Conservation (phyloP, 2,113 vertebrate genomes). For the Melanotaenia duboulayi region DNA sequence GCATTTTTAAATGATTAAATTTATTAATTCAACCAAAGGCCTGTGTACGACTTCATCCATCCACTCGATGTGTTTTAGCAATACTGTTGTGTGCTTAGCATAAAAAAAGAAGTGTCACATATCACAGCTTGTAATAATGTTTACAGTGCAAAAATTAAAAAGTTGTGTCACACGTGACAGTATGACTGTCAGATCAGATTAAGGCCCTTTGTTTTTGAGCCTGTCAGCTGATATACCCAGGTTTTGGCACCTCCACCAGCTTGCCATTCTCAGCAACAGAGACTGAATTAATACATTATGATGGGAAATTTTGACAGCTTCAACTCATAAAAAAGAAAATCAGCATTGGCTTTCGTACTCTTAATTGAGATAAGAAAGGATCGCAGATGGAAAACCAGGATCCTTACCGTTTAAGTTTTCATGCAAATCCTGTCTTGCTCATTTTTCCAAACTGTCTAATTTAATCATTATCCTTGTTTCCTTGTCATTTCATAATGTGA, state of each 20-base stretch:
- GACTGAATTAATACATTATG: slow-evolving; percentile 24
- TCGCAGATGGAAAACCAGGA: neutral
- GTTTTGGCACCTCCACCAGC: slow-evolving; percentile 16
- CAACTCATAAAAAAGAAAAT: neutral
- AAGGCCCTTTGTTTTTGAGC: slow-evolving; percentile 31
- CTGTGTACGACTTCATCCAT: slow-evolving; percentile 32
- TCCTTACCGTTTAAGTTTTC: too few relatives aligned
- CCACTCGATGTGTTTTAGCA: slow-evolving; percentile 25
- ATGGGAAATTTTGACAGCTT: slow-evolving; percentile 28
- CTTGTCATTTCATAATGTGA: slow-evolving; percentile 1
- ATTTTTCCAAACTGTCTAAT: slow-evolving; percentile 18
- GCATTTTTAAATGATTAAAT: neutral
- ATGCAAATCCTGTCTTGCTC: neutral
- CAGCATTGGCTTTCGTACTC: neutral
- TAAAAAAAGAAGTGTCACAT: slow-evolving; percentile 29
- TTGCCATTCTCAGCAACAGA: slow-evolving; percentile 26
- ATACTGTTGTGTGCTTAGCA: slow-evolving; percentile 23
- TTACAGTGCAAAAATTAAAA: slow-evolving; percentile 43
- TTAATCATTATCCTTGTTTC: neutral
- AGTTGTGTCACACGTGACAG: slow-evolving; percentile 25
- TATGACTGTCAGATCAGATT: slow-evolving; percentile 41
- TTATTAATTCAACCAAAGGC: neutral
- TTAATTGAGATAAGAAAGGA: neutral
- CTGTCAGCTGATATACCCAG: slow-evolving; percentile 21
- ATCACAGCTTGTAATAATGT: slow-evolving; percentile 38